A percentile compares a stretch with the other conserved stretches of the same genome.
Conservation (phyloP, 2,113 vertebrate genomes). For the Meriones unguiculatus region DNA sequence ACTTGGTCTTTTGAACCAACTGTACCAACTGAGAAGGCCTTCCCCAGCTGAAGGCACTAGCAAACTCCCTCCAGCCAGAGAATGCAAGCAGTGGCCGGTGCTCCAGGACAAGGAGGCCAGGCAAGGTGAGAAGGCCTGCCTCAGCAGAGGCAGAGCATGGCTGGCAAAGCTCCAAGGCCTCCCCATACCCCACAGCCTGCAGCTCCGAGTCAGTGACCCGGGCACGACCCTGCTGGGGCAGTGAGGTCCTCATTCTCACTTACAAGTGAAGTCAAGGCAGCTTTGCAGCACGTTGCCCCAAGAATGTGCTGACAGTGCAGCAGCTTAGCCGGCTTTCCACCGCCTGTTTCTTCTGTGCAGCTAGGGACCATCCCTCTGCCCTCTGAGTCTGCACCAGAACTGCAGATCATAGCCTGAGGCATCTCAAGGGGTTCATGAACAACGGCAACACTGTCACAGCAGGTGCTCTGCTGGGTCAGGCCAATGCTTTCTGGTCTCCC, state of each 20-base stretch:
- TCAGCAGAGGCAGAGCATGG: background rate
- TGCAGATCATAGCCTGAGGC: background rate
- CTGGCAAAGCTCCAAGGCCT: background rate
- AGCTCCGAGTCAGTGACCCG: conserved; percentile 19
- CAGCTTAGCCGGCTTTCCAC: background rate
- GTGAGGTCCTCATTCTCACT: conserved; percentile 10
- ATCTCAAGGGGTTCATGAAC: background rate
- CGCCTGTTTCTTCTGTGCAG: background rate
- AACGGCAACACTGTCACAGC: background rate
- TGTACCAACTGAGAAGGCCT: accelerated
- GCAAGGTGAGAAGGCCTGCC: background rate
- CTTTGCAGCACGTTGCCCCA: conserved; percentile 21
- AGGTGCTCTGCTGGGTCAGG: background rate
- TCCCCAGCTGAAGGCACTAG: background rate
- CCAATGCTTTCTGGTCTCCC: background rate
- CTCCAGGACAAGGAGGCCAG: background rate
- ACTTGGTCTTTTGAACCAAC: background rate
- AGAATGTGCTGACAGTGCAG: conserved; percentile 56
- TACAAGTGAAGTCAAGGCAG: conserved; percentile 19
- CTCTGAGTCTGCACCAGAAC: background rate
- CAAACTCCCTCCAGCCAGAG: background rate
- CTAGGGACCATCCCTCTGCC: background rate
- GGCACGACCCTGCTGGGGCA: background rate
- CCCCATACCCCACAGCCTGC: background rate
- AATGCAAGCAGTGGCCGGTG: background rate